These are phyloP conservation scores for Epinephelus coioides DNA, from an alignment of 2,797 vertebrate genomes.

Conservation along the genomic window DNA sequence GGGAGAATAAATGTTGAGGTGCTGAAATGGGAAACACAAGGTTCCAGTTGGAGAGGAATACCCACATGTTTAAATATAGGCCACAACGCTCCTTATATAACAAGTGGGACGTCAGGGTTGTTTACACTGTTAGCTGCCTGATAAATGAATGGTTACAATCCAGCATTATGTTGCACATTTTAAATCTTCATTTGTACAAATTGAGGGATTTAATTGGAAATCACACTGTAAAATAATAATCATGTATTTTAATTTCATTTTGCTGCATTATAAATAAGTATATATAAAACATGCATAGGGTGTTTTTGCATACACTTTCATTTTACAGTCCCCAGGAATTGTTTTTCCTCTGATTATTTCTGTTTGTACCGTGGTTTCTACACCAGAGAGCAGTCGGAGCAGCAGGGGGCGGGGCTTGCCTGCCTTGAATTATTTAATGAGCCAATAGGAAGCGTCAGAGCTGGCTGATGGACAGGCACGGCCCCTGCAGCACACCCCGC, in stretches of 20 bases:
- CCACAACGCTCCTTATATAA: slow-evolving; percentile 81
- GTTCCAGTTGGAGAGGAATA: slow-evolving; percentile 63
- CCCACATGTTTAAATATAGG: slow-evolving; percentile 78
- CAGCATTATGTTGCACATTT: slow-evolving; percentile 41
- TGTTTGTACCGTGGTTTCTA: slow-evolving; percentile 26
- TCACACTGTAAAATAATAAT: background rate
- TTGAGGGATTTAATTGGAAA: too few species aligned
- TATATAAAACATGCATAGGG: background rate
- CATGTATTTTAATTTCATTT: background rate
- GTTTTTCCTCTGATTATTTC: slow-evolving; percentile 40
- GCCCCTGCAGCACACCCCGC: slow-evolving; percentile 81
- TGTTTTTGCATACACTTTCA: background rate
- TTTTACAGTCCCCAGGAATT: slow-evolving; percentile 18
- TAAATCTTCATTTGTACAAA: background rate
- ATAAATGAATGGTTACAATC: slow-evolving; percentile 47
- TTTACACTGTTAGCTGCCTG: slow-evolving; percentile 72
- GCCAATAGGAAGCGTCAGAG: slow-evolving; percentile 78
- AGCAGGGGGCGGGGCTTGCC: slow-evolving; percentile 32
- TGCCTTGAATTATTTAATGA: slow-evolving; percentile 40
- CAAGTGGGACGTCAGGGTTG: slow-evolving; percentile 70
- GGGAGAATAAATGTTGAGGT: background rate
- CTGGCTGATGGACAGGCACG: slow-evolving; percentile 74
- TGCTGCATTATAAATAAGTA: background rate
- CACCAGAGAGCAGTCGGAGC: slow-evolving; percentile 33
- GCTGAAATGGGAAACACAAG: slow-evolving; percentile 25